Conservation (phyloP, 2,888 invertebrate species). For the Cerceris rybyensis region DNA sequence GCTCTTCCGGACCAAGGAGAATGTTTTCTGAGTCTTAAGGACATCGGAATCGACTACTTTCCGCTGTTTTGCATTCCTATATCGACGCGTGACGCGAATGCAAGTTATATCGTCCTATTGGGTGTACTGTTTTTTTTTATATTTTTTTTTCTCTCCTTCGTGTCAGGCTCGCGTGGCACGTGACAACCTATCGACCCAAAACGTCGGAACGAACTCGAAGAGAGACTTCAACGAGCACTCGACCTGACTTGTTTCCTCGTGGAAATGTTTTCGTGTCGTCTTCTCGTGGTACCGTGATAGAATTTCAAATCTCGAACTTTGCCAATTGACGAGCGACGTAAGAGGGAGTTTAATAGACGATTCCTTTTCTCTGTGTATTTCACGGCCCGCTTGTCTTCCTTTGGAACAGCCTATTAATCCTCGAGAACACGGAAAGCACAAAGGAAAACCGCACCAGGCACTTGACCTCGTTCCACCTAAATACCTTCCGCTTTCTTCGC, state of each 20-base stretch:
- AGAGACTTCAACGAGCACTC: conserved; percentile 32
- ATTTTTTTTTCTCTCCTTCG: conserved; percentile 11
- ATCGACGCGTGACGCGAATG: conserved; percentile 9
- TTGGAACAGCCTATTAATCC: conserved; percentile 37
- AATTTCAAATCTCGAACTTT: conserved; percentile 10
- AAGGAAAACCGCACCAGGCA: conserved; percentile 36
- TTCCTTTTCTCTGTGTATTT: neutral
- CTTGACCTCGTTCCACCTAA: conserved; percentile 50
- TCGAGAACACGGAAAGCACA: conserved; percentile 22
- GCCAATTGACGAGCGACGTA: neutral
- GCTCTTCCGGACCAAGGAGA: conserved; percentile 16
- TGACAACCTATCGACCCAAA: conserved; percentile 41
- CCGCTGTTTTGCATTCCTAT: conserved; percentile 7
- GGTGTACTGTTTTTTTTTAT: conserved; percentile 10
- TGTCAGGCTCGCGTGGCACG: conserved; percentile 5
- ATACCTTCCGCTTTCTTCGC: conserved; percentile 28
- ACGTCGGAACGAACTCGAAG: conserved; percentile 36
- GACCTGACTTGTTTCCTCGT: conserved; percentile 25
- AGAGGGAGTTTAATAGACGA: neutral
- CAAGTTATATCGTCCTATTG: neutral
- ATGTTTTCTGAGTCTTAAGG: conserved; percentile 24
- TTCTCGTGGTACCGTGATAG: conserved; percentile 11
- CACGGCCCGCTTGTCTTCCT: conserved; percentile 15
- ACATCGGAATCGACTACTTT: conserved; percentile 10
- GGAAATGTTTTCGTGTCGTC: conserved; percentile 31